Base-by-base conservation (phyloP, 2,888 invertebrate species). In the Atrina japonica region DNA sequence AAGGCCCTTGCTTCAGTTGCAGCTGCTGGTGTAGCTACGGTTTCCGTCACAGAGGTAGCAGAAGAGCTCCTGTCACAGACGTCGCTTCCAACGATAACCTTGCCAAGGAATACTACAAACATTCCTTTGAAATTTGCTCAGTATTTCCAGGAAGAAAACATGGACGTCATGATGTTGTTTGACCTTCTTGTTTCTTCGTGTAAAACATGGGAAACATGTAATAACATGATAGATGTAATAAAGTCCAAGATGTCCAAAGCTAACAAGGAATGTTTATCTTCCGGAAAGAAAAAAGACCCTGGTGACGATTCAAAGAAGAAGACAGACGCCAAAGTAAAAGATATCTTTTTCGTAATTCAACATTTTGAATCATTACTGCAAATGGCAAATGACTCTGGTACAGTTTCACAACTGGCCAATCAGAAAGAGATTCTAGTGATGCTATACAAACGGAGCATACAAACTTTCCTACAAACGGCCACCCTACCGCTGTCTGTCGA, bases 1-100 rank as follows among this genome's bases (percentile, higher is more conserved):
- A 79, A 79, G 47, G 82, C 83, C n/a, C 67, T 88, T 5, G 84
- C 81, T n/a, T 84, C 71, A 64, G 85, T 84, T 7, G 88, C 88
- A 29, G 86, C 88, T 21, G 87, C 86, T n/a, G 88, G 87, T 0
- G 77, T 88, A 21, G 86, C 86, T 16, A 83, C 85, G 5, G 85
- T 86, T 21, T 82, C 85, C 14, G 77, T 87, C 2, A 78, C 85
- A 2, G 81, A 79, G 67, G 77, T 86, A 11, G 83, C 85, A 43
- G 88, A 88, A 56, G 86, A 88, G 66, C 76, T 89, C 40, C 73
- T 88, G 29, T 73, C 76, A 27, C 72, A 70, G 29, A 76, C 81
- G 29, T 67, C 75, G n/a, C 53, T 82, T 27, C 81, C 82, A 25
- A 59, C n/a, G 55, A 66, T 82, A 25, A 77, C 81, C 11, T 66